Evolutionary conservation across 2,888 invertebrate genomes (phyloP).

Genomic region (Calameuta idolon): DNA sequence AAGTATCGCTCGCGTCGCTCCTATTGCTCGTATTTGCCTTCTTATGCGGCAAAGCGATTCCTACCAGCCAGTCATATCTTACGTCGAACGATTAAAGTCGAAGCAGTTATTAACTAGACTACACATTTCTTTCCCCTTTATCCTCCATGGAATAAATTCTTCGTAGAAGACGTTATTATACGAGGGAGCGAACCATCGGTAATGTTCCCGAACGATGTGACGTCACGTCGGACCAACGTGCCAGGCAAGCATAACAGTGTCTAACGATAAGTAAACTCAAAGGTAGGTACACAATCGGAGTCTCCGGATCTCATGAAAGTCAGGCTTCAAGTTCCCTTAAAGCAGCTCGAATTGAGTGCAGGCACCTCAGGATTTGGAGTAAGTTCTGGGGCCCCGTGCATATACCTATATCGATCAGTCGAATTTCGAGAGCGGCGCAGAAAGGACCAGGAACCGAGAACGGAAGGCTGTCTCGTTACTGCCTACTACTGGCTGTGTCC

Average conservation of each 20-base stretch:
- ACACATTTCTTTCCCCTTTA: not conserved
- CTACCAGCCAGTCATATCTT: not conserved
- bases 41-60: not conserved
- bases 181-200: not conserved
- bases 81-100: not conserved
- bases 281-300: not conserved
- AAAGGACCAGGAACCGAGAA: not conserved
- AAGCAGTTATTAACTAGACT: not conserved
- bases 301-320: not conserved
- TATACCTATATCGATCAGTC: not conserved
- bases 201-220: not conserved
- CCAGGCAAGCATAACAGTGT: not conserved
- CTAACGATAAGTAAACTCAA: not conserved
- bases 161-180: not conserved
- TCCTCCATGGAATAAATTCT: not conserved
- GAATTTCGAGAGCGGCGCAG: not conserved
- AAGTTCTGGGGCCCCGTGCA: not conserved
- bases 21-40: not conserved
- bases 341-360: not conserved
- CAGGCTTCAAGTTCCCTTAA: not conserved
- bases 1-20: not conserved
- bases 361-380: not conserved
- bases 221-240: not conserved
- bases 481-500: not conserved
- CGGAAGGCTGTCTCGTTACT: not conserved